Conservation (phyloP, 2,113 vertebrate species). For the Sylvilagus bachmani region DNA sequence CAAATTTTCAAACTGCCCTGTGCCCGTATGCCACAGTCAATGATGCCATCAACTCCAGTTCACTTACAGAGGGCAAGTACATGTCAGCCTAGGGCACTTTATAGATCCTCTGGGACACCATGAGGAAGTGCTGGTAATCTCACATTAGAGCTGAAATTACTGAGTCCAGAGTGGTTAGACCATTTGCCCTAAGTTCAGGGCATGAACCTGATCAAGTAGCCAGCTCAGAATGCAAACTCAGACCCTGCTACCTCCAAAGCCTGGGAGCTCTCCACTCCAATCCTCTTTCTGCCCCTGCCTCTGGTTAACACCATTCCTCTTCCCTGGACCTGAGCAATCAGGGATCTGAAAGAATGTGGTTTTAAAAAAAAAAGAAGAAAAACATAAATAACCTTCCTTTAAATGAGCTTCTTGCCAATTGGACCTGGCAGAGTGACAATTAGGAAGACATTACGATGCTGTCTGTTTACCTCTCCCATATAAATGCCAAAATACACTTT, state of each 20-base stretch:
- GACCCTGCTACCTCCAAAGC: neutral
- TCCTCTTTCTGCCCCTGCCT: neutral
- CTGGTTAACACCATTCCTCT: too few relatives aligned
- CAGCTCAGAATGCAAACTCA: neutral
- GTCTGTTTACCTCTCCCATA: neutral
- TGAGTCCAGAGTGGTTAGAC: neutral
- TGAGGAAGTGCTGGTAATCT: neutral
- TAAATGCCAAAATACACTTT: neutral
- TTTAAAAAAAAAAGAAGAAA: neutral
- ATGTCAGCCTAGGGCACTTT: neutral
- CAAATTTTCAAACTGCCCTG: neutral
- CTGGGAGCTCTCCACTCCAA: neutral
- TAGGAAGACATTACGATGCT: neutral
- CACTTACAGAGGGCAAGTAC: neutral
- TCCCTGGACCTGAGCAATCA: too few relatives aligned
- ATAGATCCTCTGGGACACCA: neutral
- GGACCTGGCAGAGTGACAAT: neutral
- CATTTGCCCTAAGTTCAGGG: neutral
- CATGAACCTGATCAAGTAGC: neutral
- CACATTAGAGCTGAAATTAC: neutral
- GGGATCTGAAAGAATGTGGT: neutral
- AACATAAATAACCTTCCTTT: neutral
- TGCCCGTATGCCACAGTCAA: too few relatives aligned
- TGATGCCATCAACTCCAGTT: neutral
- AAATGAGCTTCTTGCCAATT: conserved; percentile 9